These are phyloP conservation scores for Poicephalus gulielmi DNA, from an alignment of 2,113 vertebrate species.

Conservation along the genomic window DNA sequence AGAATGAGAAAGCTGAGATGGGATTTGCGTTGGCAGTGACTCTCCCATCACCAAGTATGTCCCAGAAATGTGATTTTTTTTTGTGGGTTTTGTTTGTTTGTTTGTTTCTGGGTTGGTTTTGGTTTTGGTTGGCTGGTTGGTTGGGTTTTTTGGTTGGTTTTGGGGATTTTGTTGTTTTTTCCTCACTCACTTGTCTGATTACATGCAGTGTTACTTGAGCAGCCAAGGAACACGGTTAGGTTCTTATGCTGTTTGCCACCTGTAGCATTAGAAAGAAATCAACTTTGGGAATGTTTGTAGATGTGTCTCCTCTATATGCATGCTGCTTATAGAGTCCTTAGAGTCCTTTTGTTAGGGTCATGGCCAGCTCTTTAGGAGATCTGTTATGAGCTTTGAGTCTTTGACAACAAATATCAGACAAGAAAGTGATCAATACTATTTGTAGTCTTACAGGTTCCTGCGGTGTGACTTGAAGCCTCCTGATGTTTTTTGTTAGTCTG, in stretches of 20 bases:
- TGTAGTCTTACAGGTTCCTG: neutral
- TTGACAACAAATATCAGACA: neutral
- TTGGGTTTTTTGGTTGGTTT: neutral
- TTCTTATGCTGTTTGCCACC: neutral
- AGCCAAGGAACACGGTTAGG: neutral
- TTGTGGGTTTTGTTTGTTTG: neutral
- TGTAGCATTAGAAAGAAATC: neutral
- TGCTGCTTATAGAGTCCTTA: neutral
- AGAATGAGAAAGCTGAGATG: neutral
- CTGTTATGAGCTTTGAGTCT: neutral
- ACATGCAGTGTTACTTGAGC: neutral
- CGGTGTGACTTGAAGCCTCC: neutral
- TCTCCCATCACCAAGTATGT: neutral
- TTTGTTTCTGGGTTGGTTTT: no score
- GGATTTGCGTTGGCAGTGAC: neutral
- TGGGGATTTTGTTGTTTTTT: neutral
- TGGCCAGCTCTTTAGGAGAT: neutral
- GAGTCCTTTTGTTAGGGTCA: neutral
- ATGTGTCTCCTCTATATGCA: neutral
- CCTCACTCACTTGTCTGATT: neutral
- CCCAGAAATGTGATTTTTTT: neutral
- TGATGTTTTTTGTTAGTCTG: neutral
- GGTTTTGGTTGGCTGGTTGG: neutral
- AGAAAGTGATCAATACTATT: neutral
- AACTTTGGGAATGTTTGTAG: neutral